A percentile compares a stretch with the other conserved stretches of the same genome.
These are phyloP conservation scores for Riptortus pedestris DNA, from an alignment of 1,140 invertebrate species.

Conservation along the genomic window DNA sequence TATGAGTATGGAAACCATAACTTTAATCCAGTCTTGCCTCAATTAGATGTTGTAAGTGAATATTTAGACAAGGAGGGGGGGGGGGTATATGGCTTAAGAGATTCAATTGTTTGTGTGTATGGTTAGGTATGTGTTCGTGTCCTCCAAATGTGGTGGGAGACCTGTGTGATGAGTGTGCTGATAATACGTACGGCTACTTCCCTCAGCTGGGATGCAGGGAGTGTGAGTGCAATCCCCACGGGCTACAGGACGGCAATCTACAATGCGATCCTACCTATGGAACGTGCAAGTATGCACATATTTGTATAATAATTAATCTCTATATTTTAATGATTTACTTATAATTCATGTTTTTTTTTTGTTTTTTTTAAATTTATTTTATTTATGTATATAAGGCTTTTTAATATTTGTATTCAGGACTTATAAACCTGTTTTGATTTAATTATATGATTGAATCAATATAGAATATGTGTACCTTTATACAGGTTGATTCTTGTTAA, in stretches of 20 bases:
- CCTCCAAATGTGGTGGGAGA: conserved; percentile 69
- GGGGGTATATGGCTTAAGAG: too few species aligned
- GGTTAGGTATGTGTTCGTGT: conserved; percentile 62
- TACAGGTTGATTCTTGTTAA: too few species aligned
- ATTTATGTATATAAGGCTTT: neutral
- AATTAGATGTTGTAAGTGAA: too few species aligned
- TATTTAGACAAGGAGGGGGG: too few species aligned
- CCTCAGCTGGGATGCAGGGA: conserved; percentile 89
- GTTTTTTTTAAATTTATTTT: neutral
- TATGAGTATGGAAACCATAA: too few species aligned
- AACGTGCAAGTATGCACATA: conserved; percentile 55
- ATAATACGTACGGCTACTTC: conserved; percentile 88
- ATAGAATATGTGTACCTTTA: too few species aligned
- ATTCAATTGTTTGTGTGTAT: too few species aligned
- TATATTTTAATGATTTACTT: neutral
- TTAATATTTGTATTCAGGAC: too few species aligned
- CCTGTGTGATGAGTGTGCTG: conserved; percentile 77
- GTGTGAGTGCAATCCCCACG: conserved; percentile 78
- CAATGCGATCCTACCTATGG: conserved; percentile 84
- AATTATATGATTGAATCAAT: too few species aligned
- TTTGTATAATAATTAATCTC: neutral
- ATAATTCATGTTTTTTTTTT: neutral
- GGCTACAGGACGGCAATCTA: conserved; percentile 61
- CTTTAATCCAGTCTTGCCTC: too few species aligned
- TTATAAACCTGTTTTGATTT: too few species aligned